Evolutionary conservation across 2,797 vertebrate genomes (phyloP).

Genomic region (Lemur catta): DNA sequence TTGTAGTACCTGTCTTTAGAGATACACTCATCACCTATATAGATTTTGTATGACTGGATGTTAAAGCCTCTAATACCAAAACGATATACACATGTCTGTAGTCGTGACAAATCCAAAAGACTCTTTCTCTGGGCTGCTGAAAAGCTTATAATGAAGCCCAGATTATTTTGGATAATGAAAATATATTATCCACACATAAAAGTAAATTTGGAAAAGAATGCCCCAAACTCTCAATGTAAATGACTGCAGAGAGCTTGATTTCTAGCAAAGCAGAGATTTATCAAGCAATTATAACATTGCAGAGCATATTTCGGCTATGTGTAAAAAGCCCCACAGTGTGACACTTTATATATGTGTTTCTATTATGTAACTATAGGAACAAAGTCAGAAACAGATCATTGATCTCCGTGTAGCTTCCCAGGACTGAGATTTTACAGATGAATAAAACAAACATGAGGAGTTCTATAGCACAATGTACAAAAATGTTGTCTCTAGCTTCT

Average conservation of each 20-base stretch:
- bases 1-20: background rate
- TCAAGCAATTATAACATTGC: background rate
- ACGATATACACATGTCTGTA: background rate
- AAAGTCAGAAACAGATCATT: background rate
- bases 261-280: slow-evolving; percentile 16
- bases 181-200: background rate
- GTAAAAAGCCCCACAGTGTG: background rate
- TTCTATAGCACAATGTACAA: background rate
- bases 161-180: slow-evolving; percentile 22
- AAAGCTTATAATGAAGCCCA: background rate
- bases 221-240: background rate
- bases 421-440: background rate
- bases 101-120: background rate
- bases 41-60: background rate
- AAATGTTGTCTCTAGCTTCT: background rate
- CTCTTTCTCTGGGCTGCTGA: background rate
- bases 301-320: background rate
- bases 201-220: slow-evolving; percentile 33
- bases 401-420: background rate
- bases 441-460: background rate
- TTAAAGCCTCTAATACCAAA: background rate
- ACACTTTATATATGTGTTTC: background rate
- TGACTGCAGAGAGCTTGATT: background rate
- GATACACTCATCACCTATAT: background rate
- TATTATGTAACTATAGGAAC: background rate